Evolutionary conservation across 2,113 vertebrate species (phyloP), one percentile per base, ranked within the genome.

Genomic region (Bubo bubo): DNA sequence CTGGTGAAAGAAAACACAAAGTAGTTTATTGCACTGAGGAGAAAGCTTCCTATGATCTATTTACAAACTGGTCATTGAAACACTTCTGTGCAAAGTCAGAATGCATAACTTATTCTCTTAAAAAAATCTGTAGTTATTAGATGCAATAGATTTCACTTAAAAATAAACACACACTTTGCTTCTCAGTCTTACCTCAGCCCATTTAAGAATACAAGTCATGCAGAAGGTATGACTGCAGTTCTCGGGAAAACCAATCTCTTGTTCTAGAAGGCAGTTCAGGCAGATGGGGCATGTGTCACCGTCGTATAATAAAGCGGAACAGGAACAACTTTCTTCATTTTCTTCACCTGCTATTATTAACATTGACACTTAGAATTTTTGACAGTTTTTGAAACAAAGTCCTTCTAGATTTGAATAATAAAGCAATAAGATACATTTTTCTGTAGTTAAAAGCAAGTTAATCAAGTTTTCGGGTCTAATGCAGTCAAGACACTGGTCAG

Each of bases 151-250:
- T 68, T 50, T 56, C 18, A 86, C 56, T 45, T n/a, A 82, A 86
- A 90, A 81, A 79, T 53, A 88, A 88, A 59, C 26, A 43, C 34
- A 70, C 20, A 28, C 5, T 8, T 76, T 93, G 34, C 55, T 73
- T 92, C 35, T 96, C 43, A 94, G 39, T 89, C 96, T 99, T 98
- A 99, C 99, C 99, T 99, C 99, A 90, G 99, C 99, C 99, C 99
- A 99, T 34, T 98, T 99, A 91, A 99, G 98, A 96, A 99, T 99
- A 93, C 99, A 99, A 94, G 98, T 92, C 83, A 99, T 97, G 97
- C 99, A 99, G 98, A 99, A 99, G 95, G 98, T 97, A 81, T 99
- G 99, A 97, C 95, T 98, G 98, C 99, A 99, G 97, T 97, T 98
- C 97, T 99, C 99, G 18, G 99, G 99, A 97, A 99, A 98, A 83